Base-by-base conservation (phyloP, 23 tunicate species). In the Ciona savignyi region DNA sequence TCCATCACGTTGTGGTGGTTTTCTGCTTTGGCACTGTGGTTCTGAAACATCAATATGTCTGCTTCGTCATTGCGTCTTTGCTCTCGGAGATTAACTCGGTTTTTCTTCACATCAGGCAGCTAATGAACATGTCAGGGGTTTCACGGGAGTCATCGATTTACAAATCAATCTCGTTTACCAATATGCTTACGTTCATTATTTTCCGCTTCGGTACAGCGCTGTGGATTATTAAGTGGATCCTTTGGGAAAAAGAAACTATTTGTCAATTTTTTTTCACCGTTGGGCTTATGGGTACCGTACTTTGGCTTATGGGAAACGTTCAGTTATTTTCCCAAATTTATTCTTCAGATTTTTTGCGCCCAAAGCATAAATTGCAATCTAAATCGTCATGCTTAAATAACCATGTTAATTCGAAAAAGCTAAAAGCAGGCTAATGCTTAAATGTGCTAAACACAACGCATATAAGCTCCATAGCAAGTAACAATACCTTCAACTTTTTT, bases 21-120 rank as follows among this genome's bases (percentile, higher is more conserved):
- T 42, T 72, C 29, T 90, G 90, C 67, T 83, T 83, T 71, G 90
- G 90, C 23, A n/a, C 83, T 29, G 71, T 90, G n/a, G 81, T 83
- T 29, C 29, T 76, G 48, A 35, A 24, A 1, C 23, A 79, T 32
- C 51, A 49, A 65, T 90, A 60, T 70, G 70, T 83, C 0, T 68
- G 79, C 23, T 90, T 65, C 70, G 89, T 90, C 21, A 61, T 80
- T 65, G 89, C 83, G 4, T 70, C 97, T 19, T 70, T 90, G 3
- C 71, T 90, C 2, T 81, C 80, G 30, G 97, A 90, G 72, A 56
- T 83, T 30, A 90, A 79, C 68, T 90, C 97, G 0, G 78, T 79
- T n/a, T 90, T 90, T 33, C 76, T 90, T n/a, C 97, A 90, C 65
- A n/a, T 69, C 25, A 77, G 97, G 6, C 84, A 78, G 78, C 80